These are phyloP conservation scores for Zoanthus sociatus DNA, from an alignment of 92 coral and sea anemone genomes.

Conservation along the genomic window DNA sequence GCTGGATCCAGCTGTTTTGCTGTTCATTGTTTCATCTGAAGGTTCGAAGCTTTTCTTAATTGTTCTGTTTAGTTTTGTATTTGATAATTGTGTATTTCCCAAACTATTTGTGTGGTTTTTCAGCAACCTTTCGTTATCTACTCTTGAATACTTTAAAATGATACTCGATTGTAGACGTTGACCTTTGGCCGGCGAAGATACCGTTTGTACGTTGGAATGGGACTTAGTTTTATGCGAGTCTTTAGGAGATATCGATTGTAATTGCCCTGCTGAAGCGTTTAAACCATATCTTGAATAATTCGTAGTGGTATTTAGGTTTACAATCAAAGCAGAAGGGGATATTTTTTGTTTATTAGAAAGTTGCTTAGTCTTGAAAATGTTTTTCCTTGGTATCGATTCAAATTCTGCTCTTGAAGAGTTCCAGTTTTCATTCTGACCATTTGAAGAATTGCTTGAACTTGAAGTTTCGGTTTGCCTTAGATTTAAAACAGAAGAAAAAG, in stretches of 20 bases:
- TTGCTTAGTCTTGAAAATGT: neutral
- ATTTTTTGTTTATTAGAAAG: neutral
- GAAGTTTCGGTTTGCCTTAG: too few relatives aligned
- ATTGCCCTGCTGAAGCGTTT: too few relatives aligned
- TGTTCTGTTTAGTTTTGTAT: neutral
- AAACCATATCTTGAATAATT: neutral
- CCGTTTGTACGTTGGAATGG: too few relatives aligned
- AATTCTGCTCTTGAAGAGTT: neutral
- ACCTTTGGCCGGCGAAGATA: too few relatives aligned
- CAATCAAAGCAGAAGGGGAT: neutral
- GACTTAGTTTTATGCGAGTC: too few relatives aligned
- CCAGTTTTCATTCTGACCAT: too few relatives aligned
- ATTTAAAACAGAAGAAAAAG: too few relatives aligned
- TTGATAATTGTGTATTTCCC: neutral
- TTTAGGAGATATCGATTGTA: too few relatives aligned
- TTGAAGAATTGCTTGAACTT: too few relatives aligned
- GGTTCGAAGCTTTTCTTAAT: neutral
- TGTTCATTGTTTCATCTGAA: neutral
- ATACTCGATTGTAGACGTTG: neutral
- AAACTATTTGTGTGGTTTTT: neutral
- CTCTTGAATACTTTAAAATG: neutral
- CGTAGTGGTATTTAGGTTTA: neutral
- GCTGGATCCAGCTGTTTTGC: neutral
- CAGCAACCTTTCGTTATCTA: neutral
- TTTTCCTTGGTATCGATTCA: neutral